Conservation (phyloP, 2,113 vertebrate species). For the Aphyosemion australe region DNA sequence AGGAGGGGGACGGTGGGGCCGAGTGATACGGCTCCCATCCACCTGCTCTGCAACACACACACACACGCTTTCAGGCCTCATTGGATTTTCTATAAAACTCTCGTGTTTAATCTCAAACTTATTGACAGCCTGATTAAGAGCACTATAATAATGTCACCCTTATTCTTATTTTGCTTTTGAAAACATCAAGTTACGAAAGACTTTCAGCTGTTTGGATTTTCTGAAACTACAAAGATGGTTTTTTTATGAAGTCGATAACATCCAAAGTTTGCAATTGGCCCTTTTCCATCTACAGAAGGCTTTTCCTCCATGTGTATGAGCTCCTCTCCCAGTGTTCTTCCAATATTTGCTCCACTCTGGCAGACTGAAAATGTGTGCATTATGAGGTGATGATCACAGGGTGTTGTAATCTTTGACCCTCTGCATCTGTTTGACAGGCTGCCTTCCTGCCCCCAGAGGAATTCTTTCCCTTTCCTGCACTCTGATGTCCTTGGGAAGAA, state of each 20-base stretch:
- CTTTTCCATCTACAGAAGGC: neutral
- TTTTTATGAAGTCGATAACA: neutral
- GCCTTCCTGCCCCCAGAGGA: constrained; percentile 48
- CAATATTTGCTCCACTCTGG: constrained; percentile 47
- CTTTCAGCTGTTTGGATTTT: neutral
- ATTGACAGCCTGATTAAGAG: neutral
- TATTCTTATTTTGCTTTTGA: constrained; percentile 17
- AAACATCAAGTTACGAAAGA: neutral
- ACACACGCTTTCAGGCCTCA: constrained; percentile 13
- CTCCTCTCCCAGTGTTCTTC: constrained; percentile 10
- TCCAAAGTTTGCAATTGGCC: neutral
- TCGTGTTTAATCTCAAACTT: constrained; percentile 16
- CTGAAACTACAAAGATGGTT: neutral
- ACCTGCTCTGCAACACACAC: constrained; percentile 56
- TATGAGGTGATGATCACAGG: constrained; percentile 61
- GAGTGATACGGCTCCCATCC: constrained; percentile 33
- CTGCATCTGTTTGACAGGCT: constrained; percentile 56
- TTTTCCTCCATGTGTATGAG: constrained; percentile 1
- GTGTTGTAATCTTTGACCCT: constrained; percentile 68
- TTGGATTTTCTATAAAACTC: constrained; percentile 13
- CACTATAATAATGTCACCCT: neutral
- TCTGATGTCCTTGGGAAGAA: constrained; percentile 33
- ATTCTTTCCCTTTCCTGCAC: constrained; percentile 22
- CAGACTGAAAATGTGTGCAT: constrained; percentile 67
- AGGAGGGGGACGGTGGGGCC: neutral